A percentile compares a stretch with the other conserved stretches of the same genome.
Evolutionary conservation across 2,888 invertebrate species (phyloP).

Genomic region (Lasiommata megera): DNA sequence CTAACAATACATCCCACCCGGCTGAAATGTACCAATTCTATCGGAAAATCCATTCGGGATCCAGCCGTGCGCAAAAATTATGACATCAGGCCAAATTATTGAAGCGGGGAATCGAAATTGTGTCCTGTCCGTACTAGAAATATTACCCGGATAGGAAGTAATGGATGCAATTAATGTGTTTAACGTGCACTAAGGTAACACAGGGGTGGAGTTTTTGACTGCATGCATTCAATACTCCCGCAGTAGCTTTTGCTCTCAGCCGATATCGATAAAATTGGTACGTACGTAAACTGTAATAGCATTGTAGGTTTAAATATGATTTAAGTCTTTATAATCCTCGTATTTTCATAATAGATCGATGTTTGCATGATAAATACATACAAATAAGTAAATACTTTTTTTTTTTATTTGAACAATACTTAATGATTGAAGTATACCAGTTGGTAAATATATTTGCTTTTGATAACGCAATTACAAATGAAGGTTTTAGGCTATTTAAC

Average conservation of each 20-base stretch:
- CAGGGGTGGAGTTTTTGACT: constrained; percentile 1
- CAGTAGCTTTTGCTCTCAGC: not conserved
- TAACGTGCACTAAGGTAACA: constrained; percentile 3
- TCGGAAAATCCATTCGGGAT: constrained; percentile 70
- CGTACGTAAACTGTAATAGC: no score
- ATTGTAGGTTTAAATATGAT: no score
- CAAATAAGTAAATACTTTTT: no score
- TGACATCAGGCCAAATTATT: constrained; percentile 72
- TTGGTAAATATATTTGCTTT: no score
- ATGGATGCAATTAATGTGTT: constrained; percentile 21
- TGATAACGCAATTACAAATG: no score
- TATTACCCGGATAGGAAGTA: constrained; percentile 22
- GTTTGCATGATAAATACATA: no score
- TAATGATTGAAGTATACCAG: no score
- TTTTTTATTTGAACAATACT: no score
- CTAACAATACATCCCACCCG: constrained; percentile 37
- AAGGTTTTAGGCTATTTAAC: no score
- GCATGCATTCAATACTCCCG: not conserved
- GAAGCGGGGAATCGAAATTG: constrained; percentile 40
- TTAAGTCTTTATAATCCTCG: no score
- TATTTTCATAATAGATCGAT: no score
- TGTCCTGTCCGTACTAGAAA: constrained; percentile 30
- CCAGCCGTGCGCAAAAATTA: constrained; percentile 70
- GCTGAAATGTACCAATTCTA: constrained; percentile 64
- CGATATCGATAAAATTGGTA: no score